Percentiles rank a stretch among this genome's conserved stretches.
Conservation (phyloP, 2,888 invertebrate genomes). For the Nasonia oneida region DNA sequence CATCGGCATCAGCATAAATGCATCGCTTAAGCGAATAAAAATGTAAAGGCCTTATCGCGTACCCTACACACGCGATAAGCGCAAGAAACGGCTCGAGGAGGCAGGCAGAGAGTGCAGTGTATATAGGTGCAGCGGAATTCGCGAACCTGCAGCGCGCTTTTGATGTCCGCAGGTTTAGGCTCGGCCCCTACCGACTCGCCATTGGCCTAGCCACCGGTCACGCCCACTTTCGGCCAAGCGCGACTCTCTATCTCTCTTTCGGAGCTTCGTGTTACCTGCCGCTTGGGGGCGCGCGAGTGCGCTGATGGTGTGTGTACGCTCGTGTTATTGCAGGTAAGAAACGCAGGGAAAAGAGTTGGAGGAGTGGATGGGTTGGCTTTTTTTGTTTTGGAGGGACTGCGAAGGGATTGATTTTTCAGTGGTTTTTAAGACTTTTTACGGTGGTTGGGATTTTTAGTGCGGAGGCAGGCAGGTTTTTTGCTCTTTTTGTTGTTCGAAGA, state of each 20-base stretch:
- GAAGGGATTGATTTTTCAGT: background rate
- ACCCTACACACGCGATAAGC: background rate
- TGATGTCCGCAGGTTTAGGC: slow-evolving; percentile 72
- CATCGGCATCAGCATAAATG: background rate
- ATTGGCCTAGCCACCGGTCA: slow-evolving; percentile 77
- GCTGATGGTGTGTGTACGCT: background rate
- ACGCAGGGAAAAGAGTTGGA: background rate
- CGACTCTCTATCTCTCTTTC: background rate
- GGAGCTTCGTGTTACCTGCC: slow-evolving; percentile 60
- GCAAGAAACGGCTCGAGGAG: background rate
- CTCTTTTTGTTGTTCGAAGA: background rate
- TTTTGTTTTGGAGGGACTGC: background rate
- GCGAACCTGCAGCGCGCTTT: slow-evolving; percentile 66
- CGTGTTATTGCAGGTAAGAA: background rate
- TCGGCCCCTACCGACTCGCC: slow-evolving; percentile 73
- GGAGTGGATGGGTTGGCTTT: background rate
- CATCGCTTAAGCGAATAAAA: background rate
- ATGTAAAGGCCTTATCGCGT: background rate
- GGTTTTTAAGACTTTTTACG: background rate
- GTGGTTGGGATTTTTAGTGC: background rate
- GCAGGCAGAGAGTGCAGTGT: background rate
- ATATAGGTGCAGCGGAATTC: slow-evolving; percentile 62
- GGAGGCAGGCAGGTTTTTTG: background rate
- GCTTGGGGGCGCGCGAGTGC: slow-evolving; percentile 53
- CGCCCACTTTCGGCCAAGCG: slow-evolving; percentile 72